phyloP scores from a whole-genome alignment of 2,888 invertebrate species.

The Dendrolimus pini region DNA sequence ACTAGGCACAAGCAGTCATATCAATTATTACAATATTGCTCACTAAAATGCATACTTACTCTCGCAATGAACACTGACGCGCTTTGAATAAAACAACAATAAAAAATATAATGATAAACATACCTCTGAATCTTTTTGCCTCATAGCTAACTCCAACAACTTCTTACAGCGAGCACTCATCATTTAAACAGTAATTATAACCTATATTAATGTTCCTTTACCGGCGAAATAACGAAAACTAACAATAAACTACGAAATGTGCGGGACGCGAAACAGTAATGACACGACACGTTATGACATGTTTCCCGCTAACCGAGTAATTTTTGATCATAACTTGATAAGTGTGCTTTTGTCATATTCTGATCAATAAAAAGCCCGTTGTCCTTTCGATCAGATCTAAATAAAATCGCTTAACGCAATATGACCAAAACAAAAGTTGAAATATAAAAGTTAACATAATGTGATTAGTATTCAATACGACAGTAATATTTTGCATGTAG shows the following conservation, averaged over 20 bases:
- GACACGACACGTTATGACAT: neutral
- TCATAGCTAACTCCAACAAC: slow-evolving; percentile 2
- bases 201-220: slow-evolving; percentile 2
- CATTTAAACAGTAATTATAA: slow-evolving; percentile 2
- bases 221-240: slow-evolving; percentile 2
- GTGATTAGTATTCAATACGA: too few relatives aligned
- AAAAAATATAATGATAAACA: too few relatives aligned
- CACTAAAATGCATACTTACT: slow-evolving; percentile 2
- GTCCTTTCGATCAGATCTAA: slow-evolving; percentile 1
- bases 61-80: neutral
- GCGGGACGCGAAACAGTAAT: neutral
- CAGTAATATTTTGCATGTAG: too few relatives aligned
- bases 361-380: slow-evolving; percentile 1
- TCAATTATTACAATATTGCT: slow-evolving; percentile 1
- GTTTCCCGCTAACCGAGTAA: slow-evolving; percentile 1
- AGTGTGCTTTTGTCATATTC: slow-evolving; percentile 1
- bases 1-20: slow-evolving; percentile 1
- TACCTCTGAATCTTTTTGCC: slow-evolving; percentile 1
- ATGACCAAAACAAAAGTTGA: slow-evolving; percentile 4
- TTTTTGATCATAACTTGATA: slow-evolving; percentile 1
- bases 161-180: slow-evolving; percentile 2
- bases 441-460: too few relatives aligned
- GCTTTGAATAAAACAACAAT: slow-evolving; percentile 6
- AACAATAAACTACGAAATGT: slow-evolving; percentile 1
- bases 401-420: slow-evolving; percentile 5